Conservation (phyloP, 2,888 invertebrate species). For the Ditylenchus weischeri region DNA sequence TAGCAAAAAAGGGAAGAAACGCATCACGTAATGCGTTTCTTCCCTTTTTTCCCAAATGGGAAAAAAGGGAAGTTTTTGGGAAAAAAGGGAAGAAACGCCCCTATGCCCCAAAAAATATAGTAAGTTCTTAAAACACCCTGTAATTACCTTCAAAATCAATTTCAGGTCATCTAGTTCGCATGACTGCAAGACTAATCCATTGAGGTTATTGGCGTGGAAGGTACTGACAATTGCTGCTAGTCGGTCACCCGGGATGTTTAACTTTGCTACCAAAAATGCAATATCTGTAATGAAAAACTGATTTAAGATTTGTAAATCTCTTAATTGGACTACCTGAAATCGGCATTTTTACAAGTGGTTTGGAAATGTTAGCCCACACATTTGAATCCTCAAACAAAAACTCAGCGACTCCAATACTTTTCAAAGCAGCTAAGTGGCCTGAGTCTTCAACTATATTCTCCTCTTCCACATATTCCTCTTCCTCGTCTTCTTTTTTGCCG, state of each 20-base stretch:
- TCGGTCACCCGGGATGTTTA: conserved; percentile 43
- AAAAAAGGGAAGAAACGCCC: too few species aligned
- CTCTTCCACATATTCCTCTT: conserved; percentile 17
- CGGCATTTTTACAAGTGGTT: conserved; percentile 36
- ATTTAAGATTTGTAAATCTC: background rate
- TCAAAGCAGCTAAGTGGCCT: conserved; percentile 16
- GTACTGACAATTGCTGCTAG: conserved; percentile 22
- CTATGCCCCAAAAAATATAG: too few species aligned
- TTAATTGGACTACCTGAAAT: background rate
- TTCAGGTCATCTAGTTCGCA: conserved; percentile 61
- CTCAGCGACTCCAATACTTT: conserved; percentile 31
- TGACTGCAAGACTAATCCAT: conserved; percentile 58
- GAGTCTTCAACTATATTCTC: conserved; percentile 1
- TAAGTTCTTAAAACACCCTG: too few species aligned
- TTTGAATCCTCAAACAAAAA: conserved; percentile 34
- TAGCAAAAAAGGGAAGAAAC: too few species aligned
- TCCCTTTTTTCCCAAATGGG: too few species aligned
- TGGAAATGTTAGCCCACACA: conserved; percentile 31
- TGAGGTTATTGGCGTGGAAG: conserved; percentile 45
- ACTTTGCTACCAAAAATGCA: conserved; percentile 35
- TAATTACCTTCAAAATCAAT: conserved; percentile 51
- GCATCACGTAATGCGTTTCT: too few species aligned
- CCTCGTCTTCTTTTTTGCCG: conserved; percentile 12
- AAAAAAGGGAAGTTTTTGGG: too few species aligned
- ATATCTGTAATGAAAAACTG: conserved; percentile 36